Evolutionary conservation across 2,797 vertebrate genomes (phyloP), one percentile per base, ranked within the genome.

Genomic region (Sebastiscus albofasciatus): DNA sequence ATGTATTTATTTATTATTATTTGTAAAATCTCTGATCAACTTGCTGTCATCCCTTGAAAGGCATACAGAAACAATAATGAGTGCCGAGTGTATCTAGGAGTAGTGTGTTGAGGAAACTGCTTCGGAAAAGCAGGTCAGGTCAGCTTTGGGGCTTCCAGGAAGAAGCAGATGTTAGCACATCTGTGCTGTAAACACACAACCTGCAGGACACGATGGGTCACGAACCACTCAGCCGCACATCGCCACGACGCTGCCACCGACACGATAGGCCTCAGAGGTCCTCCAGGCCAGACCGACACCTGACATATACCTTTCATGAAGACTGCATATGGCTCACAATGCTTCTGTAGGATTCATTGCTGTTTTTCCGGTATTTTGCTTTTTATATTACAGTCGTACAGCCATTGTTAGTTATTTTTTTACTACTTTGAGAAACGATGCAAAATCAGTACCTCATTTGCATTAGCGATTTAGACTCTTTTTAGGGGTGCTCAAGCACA

Each of bases 161-260:
- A 66, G 59, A 80, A 81, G 87, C 94, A 95, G 92, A 93, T 95
- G 94, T 92, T 26, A 69, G 58, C 66, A 86, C 93, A 95, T 94
- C 92, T 94, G 94, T 84, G 68, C 76, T 66, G 79, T 67, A 81
- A 92, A 88, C 90, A 84, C 75, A 84, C 77, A 80, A 88, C 86
- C 87, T 90, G 79, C 88, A 89, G 90, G 90, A 86, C 80, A 90
- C 14, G 22, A 76, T 58, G 62, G 82, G 71, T 75, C 69, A 61
- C 5, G 8, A 58, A 60, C 54, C 71, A 81, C 42, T 86, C 59
- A 81, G 77, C 79, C 20, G 61, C 49, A 81, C 75, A 10, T 49
- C 1, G 26, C 33, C 20, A 62, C 70, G 2, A 14, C 6, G 14
- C 14, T 52, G 77, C 80, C 84, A 83, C 81, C 70, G 82, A 68